phyloP scores from a whole-genome alignment of 2,113 vertebrate species.

The Salvelinus alpinus region DNA sequence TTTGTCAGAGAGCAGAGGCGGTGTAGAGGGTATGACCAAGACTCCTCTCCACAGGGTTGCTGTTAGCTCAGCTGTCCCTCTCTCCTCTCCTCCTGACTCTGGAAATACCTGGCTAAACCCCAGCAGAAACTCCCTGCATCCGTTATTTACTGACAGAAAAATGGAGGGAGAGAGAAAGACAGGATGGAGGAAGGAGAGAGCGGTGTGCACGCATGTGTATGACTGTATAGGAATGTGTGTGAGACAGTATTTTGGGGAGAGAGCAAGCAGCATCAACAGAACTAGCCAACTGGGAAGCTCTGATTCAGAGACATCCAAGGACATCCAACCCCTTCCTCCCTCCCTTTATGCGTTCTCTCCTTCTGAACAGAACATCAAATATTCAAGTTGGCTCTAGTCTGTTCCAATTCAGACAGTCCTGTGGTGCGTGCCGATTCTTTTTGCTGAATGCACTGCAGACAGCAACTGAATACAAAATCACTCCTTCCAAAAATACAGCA shows the following conservation, averaged over 20 bases:
- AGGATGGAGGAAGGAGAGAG: background rate
- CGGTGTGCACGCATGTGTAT: background rate
- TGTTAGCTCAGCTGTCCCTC: background rate
- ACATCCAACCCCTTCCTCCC: slow-evolving; percentile 9
- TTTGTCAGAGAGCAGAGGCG: no score
- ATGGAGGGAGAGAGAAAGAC: background rate
- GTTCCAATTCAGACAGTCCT: slow-evolving; percentile 15
- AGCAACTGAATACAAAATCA: background rate
- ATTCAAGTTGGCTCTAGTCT: slow-evolving; percentile 6
- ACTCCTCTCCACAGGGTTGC: no score
- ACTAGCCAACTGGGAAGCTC: slow-evolving; percentile 31
- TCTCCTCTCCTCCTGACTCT: background rate
- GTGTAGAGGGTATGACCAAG: no score
- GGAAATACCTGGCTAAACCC: background rate
- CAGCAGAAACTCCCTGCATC: no score
- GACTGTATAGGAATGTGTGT: no score
- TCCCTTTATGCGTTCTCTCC: slow-evolving; percentile 20
- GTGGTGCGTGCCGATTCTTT: background rate
- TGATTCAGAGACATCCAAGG: slow-evolving; percentile 28
- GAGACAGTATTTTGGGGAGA: background rate
- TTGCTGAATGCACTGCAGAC: background rate
- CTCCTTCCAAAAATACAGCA: background rate
- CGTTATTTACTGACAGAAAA: background rate
- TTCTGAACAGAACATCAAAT: slow-evolving; percentile 29
- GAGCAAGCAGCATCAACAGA: slow-evolving; percentile 7